Conservation (phyloP, 2,113 vertebrate genomes). For the Alectura lathami region DNA sequence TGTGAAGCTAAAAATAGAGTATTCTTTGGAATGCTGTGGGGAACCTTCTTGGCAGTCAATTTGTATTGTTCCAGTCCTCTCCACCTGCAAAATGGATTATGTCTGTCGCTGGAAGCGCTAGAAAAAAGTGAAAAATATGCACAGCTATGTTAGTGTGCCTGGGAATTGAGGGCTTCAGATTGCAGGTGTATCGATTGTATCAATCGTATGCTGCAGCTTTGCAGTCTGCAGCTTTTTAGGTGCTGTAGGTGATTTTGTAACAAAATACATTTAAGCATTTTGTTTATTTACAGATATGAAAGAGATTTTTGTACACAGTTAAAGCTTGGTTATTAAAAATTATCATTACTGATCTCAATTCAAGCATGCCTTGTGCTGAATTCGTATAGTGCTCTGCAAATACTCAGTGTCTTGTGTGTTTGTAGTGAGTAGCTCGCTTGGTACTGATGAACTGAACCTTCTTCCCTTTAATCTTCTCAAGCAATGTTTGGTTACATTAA, state of each 20-base stretch:
- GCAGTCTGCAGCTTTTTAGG: background rate
- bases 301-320: background rate
- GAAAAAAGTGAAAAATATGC: slow-evolving; percentile 73
- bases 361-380: background rate
- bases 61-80: slow-evolving; percentile 79
- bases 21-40: slow-evolving; percentile 54
- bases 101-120: slow-evolving; percentile 69
- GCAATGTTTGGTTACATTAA: background rate
- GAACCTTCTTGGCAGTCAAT: slow-evolving; percentile 67
- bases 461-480: slow-evolving; percentile 7
- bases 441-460: background rate
- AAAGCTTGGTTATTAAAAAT: background rate
- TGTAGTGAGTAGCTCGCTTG: background rate
- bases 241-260: background rate
- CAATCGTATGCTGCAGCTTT: background rate
- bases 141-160: background rate
- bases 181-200: background rate
- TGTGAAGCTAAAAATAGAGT: slow-evolving; percentile 84
- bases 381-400: background rate
- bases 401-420: background rate
- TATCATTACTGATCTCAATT: background rate
- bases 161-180: slow-evolving; percentile 35
- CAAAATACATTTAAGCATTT: background rate
- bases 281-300: background rate
- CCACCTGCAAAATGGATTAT: slow-evolving; percentile 76